Conservation (phyloP, 1,140 invertebrate genomes). For the Apis laboriosa region DNA sequence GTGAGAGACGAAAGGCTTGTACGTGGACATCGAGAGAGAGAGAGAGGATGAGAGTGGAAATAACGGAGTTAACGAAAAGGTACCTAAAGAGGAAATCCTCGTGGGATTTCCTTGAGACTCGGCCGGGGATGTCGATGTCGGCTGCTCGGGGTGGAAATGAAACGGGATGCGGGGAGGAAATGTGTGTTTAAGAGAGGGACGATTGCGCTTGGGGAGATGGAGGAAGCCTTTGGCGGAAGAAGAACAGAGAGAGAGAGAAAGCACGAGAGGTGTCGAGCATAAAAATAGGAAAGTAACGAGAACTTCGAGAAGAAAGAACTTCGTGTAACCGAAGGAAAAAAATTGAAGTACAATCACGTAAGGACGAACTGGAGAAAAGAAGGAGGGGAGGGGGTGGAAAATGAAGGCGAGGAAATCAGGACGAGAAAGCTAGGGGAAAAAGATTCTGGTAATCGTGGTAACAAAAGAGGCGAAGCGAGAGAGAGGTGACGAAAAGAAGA, state of each 20-base stretch:
- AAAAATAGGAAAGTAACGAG: neutral
- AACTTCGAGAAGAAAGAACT: neutral
- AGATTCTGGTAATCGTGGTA: conserved; percentile 15
- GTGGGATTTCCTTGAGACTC: conserved; percentile 43
- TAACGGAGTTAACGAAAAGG: conserved; percentile 60
- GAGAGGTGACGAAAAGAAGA: too few relatives aligned
- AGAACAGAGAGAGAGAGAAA: neutral
- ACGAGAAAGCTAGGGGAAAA: neutral
- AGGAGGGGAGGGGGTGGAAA: neutral
- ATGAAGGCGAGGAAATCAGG: neutral
- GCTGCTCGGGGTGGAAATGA: neutral
- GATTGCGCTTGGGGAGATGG: too few relatives aligned
- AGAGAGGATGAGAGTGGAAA: conserved; percentile 8
- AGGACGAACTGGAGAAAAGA: neutral
- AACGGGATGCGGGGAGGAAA: neutral
- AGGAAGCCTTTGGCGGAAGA: neutral
- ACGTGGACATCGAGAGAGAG: neutral
- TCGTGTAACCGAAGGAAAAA: neutral
- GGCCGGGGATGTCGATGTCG: conserved; percentile 7
- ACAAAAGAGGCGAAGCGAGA: neutral
- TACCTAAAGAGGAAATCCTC: conserved; percentile 53
- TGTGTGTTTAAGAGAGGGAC: conserved; percentile 24
- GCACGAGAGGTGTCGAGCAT: neutral
- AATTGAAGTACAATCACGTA: conserved; percentile 6
- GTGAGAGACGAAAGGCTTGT: conserved; percentile 8